Base-by-base conservation (phyloP, 2,797 vertebrate species). In the Gastrophryne carolinensis region DNA sequence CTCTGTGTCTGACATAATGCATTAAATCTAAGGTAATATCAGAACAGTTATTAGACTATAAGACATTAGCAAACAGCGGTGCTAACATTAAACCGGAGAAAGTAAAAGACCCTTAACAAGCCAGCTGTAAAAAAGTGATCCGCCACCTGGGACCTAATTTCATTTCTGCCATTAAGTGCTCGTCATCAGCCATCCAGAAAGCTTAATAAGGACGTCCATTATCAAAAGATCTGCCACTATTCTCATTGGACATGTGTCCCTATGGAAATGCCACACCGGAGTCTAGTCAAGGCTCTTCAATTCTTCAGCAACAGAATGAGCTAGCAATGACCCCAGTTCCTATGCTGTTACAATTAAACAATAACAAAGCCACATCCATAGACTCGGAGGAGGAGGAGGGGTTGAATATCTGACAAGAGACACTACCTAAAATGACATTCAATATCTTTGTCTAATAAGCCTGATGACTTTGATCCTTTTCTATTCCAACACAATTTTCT, bases 191-290 rank as follows among this genome's bases (percentile, higher is more conserved):
- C 66, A 69, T 69, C 66, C 66, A 69, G 66, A 69, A 69, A 69
- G 66, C 66, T 69, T 69, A 69, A 69, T 69, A 69, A 69, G 66
- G 66, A 69, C 34, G 66, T 56, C 66, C 66, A 69, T 69, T 69
- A 69, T 69, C 52, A 69, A 54, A 69, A 69, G 66, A 69, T 69
- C 52, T 41, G 66, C 50, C 50, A 69, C 66, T 56, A 29, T 69
- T 69, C 66, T 69, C 66, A 57, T 69, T 56, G 66, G 52, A 44
- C 24, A 9, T 37, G 24, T 41, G 66, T 69, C 66, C 66, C 52
- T 39, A 35, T 69, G 66, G 66, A 69, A 68, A 56, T 68, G 15
- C 52, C 24, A 56, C 65, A 54, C 65, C 34, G 37, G 65, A 56
- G 66, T 44, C 34, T 57, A 69, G 34, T 69, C 50, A 69, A 69